Evolutionary conservation across 1,140 invertebrate genomes (phyloP), one percentile per base, ranked within the genome.

Genomic region (Muscidifurax raptorellus): DNA sequence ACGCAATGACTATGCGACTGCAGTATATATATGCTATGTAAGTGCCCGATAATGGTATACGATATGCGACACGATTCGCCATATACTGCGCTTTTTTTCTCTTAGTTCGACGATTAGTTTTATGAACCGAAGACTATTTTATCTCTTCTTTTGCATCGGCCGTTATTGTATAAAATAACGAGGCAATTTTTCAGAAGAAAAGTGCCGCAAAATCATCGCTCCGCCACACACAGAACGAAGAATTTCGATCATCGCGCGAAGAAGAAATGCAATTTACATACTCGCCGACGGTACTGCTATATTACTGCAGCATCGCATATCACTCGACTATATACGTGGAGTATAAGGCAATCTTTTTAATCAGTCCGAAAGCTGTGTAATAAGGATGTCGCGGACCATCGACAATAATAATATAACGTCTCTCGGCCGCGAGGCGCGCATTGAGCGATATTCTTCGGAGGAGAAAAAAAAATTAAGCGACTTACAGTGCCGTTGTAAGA

Each of bases 271-370:
- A 77, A 83, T 83, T 77, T 83, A 30, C 82, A 83, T 83, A 77
- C 74, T 66, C 64, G 74, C 13, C 28, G 15, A 25, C 2, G 66
- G 5, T 30, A 67, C 81, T 66, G 72, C 6, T 28, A 82, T 82
- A 82, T 82, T 82, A 82, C 40, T 40, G 28, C 32, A n/a, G 52
- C 30, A 59, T 74, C 15, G 5, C 18, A 1, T 7, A 7, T 4
- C 40, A 27, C 7, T 66, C 82, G 25, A 64, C 30, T n/a, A n/a
- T n/a, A n/a, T n/a, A n/a, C n/a, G n/a, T n/a, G n/a, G n/a, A n/a
- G n/a, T n/a, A n/a, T n/a, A 81, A 59, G 84, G 64, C 86, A 88
- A 90, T 90, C 89, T 87, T 87, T 87, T 89, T 90, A 89, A 88
- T 89, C 87, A 87, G 52, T 86, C 59, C 80, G 22, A 4, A 28